phyloP scores from a whole-genome alignment of 2,797 vertebrate genomes.

The Sphenodon punctatus region DNA sequence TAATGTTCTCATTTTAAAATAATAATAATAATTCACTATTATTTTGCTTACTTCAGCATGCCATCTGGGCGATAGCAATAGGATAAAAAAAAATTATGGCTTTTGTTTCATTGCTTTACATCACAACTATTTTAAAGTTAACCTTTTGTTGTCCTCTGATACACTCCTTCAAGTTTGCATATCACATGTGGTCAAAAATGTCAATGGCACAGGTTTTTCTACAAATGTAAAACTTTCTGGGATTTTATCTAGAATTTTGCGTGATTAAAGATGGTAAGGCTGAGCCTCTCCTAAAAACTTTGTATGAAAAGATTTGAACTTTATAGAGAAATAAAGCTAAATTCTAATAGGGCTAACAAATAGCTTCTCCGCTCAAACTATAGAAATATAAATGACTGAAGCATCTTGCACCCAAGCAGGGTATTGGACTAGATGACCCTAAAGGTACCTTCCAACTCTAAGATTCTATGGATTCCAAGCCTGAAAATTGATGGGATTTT shows the following conservation, averaged over 20 bases:
- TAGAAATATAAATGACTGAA: not conserved
- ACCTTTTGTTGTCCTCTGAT: not conserved
- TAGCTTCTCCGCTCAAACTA: not conserved
- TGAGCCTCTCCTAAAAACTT: not conserved
- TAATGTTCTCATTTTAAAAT: not conserved
- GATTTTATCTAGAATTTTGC: not conserved
- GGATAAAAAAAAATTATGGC: not conserved
- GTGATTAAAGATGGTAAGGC: not conserved
- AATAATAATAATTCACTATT: not conserved
- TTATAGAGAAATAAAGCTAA: conserved; percentile 10
- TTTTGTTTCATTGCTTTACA: not conserved
- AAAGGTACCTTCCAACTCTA: too few species aligned
- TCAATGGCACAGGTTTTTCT: not conserved
- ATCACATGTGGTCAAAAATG: not conserved
- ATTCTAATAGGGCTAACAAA: not conserved
- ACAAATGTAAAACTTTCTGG: not conserved
- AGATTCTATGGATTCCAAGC: too few species aligned
- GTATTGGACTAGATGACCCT: too few species aligned
- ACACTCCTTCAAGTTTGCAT: not conserved
- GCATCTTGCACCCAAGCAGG: too few species aligned
- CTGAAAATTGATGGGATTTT: not conserved
- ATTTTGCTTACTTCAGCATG: not conserved
- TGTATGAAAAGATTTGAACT: conserved; percentile 19
- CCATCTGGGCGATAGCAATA: not conserved
- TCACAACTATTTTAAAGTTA: not conserved